Base-by-base conservation (phyloP, 1,140 invertebrate genomes). In the Procambarus clarkii region DNA sequence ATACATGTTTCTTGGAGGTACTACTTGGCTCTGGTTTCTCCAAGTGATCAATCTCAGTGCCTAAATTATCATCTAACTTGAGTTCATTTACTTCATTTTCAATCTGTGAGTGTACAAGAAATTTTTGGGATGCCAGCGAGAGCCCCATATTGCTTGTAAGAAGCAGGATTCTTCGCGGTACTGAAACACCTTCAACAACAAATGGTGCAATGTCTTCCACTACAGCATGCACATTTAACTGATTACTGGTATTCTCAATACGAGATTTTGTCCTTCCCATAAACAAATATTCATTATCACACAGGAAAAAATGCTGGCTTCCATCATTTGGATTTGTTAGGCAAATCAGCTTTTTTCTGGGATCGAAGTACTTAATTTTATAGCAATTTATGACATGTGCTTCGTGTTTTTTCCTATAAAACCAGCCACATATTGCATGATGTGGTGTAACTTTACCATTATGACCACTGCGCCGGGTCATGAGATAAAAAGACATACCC, bases 161-260 rank as follows among this genome's bases (percentile, higher is more conserved):
- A 54, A 81, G 21, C 54, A 81, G 5, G 48, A 81, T 50, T 9
- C 79, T 48, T 54, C 24, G 18, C 0, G n/a, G 48, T 50, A 81
- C 45, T 24, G 54, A n/a, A 50, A 15, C n/a, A 81, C 79, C 79
- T 46, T 15, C 46, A 81, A 81, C 46, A 54, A 81, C 21, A 45
- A 7, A 24, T 24, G 48, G 18, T 24, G 48, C 54, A 4, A 81
- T 81, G 79, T 81, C 79, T 48, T 81, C 48, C 18, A 81, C 54
- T 54, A 81, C 45, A 81, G 79, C 18, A 34, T 81, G 79, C 15
- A 81, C 79, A n/a, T 54, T 81, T 18, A n/a, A 18, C 4, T 21
- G 4, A 18, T 18, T n/a, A 18, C 15, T 5, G 15, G 64, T 18
- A 21, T 69, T 69, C 5, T 69, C 64, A 69, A 69, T 69, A 2